Base-by-base conservation (phyloP, 2,888 invertebrate species). In the Tethea ocularis region DNA sequence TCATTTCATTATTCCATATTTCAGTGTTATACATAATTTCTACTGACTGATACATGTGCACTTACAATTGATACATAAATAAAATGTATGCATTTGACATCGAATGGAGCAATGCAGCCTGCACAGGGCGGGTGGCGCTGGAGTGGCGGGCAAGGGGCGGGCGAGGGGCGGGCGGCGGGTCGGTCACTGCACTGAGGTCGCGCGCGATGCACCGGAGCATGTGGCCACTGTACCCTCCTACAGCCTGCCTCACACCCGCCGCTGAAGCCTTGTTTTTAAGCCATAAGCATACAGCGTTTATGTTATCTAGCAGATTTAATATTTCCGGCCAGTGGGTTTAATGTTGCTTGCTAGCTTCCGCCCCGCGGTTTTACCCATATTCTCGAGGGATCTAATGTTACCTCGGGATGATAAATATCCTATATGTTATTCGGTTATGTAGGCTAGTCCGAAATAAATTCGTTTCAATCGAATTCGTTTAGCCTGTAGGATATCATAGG, bases 111-210 rank as follows among this genome's bases (percentile, higher is more conserved):
- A 58, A 59, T 60, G 61, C 71, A 70, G 76, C 74, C 72, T 74
- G 74, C 61, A 52, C 64, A 65, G 69, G 69, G 69, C 65, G 63
- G 62, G 36, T 36, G 36, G 36, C 33, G 33, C 3, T 26, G 6
- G n/a, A n/a, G n/a, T n/a, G n/a, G n/a, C n/a, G 3, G 26, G 26
- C 26, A 6, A 26, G 63, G 66, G 65, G 65, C 61, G 72, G 58
- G 67, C 57, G 66, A 62, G 63, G 67, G 66, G 72, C 67, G 68
- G 66, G 66, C 74, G 70, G 72, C 70, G 66, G 74, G 72, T 67
- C 79, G 89, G 88, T 89, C 90, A 89, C 77, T 89, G 89, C 86
- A 86, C 89, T 75, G 86, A 84, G 85, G 83, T 85, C 80, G 86
- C 82, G 83, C 80, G 86, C 82, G 83, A 83, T 87, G 88, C 87